phyloP scores from a whole-genome alignment of 2,797 vertebrate genomes.

The Rhodeus uyekii region DNA sequence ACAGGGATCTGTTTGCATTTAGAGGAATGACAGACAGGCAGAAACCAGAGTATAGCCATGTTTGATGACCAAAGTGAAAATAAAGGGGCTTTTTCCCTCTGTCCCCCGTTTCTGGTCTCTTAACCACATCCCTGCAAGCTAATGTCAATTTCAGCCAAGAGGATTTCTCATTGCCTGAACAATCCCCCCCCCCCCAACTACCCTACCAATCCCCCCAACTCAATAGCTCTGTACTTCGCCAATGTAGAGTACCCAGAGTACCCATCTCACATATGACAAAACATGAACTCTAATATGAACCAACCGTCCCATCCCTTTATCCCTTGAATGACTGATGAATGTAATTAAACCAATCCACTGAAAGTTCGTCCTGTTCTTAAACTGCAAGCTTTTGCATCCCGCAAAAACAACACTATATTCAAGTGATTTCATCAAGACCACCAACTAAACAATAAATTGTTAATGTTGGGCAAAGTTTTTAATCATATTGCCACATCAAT shows the following conservation, averaged over 20 bases:
- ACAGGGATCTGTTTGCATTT: constrained; percentile 48
- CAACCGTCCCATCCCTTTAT: not conserved
- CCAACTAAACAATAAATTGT: constrained; percentile 37
- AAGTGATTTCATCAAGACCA: constrained; percentile 21
- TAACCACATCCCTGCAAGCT: constrained; percentile 62
- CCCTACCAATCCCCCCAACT: constrained; percentile 1
- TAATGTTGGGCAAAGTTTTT: constrained; percentile 28
- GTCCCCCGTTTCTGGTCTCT: constrained; percentile 55
- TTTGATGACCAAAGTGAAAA: constrained; percentile 52
- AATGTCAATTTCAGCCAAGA: constrained; percentile 63
- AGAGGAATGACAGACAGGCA: constrained; percentile 47
- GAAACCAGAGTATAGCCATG: constrained; percentile 52
- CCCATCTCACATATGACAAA: constrained; percentile 5
- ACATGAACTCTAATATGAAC: not conserved
- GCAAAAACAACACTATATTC: constrained; percentile 23
- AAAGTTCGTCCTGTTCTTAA: constrained; percentile 12
- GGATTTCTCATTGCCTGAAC: constrained; percentile 53
- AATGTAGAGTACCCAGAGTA: not conserved
- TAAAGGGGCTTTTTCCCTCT: constrained; percentile 41
- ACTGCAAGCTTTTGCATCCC: not conserved
- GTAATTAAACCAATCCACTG: constrained; percentile 11
- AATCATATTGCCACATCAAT: constrained; percentile 48
- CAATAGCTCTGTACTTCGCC: constrained; percentile 46
- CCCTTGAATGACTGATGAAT: constrained; percentile 6
- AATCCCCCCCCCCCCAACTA: too few species aligned